These are phyloP conservation scores for Athetis lepigone DNA, from an alignment of 2,888 invertebrate species.

Conservation along the genomic window DNA sequence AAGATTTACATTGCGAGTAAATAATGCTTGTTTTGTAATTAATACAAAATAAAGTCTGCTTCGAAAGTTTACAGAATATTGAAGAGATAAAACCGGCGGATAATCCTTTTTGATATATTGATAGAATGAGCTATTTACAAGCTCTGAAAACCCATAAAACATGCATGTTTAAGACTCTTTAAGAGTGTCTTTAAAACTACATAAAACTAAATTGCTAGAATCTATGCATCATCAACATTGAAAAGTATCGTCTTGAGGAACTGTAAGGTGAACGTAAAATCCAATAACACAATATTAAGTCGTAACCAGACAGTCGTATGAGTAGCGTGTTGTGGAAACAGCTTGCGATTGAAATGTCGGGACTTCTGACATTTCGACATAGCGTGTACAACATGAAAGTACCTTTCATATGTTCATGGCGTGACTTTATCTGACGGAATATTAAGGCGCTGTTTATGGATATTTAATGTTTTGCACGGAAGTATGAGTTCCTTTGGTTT, in stretches of 20 bases:
- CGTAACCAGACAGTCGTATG: slow-evolving; percentile 18
- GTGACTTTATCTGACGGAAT: slow-evolving; percentile 20
- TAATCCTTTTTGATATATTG: not conserved
- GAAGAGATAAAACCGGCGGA: too few relatives aligned
- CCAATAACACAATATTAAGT: slow-evolving; percentile 31
- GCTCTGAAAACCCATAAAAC: not conserved
- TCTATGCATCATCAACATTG: slow-evolving; percentile 8
- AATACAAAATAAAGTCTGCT: too few relatives aligned
- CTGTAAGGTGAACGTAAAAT: slow-evolving; percentile 2
- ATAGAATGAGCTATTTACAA: not conserved
- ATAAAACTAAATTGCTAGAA: not conserved
- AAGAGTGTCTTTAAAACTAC: not conserved
- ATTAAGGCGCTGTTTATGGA: slow-evolving; percentile 12
- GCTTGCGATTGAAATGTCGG: slow-evolving; percentile 57
- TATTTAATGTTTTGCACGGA: slow-evolving; percentile 11
- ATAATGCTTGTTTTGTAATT: too few relatives aligned
- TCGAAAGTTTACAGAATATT: too few relatives aligned
- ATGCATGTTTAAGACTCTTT: not conserved
- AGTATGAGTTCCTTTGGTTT: too few relatives aligned
- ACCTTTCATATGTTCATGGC: slow-evolving; percentile 33
- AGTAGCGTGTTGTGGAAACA: slow-evolving; percentile 45
- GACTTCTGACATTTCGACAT: slow-evolving; percentile 56
- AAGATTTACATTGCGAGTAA: too few relatives aligned
- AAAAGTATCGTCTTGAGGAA: not conserved
- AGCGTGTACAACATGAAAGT: slow-evolving; percentile 42